Conservation (phyloP, 2,797 vertebrate species). For the Eutrigla gurnardus region DNA sequence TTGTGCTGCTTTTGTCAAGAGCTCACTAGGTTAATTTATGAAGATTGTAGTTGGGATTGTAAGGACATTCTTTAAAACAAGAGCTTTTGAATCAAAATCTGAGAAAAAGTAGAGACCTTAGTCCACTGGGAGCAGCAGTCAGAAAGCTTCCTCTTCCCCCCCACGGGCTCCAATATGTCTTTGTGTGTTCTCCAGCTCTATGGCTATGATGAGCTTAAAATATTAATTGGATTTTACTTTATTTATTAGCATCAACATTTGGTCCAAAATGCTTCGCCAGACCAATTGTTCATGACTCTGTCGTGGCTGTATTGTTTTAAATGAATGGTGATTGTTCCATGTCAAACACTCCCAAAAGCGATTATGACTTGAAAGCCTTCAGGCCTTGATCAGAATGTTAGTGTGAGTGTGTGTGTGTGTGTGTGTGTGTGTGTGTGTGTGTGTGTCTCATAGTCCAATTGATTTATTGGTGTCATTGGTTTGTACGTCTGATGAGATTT, state of each 20-base stretch:
- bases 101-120: conserved; percentile 71
- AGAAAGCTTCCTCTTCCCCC: conserved; percentile 67
- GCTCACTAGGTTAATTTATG: conserved; percentile 70
- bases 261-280: conserved; percentile 56
- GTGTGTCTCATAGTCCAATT: conserved; percentile 40
- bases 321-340: conserved; percentile 50
- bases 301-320: conserved; percentile 40
- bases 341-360: conserved; percentile 59
- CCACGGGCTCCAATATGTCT: conserved; percentile 81
- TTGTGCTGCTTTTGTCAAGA: conserved; percentile 58
- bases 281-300: conserved; percentile 54
- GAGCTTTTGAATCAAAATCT: conserved; percentile 77
- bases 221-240: conserved; percentile 83
- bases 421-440: not conserved
- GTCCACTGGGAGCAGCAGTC: conserved; percentile 73
- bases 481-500: conserved; percentile 69
- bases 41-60: conserved; percentile 66
- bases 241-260: conserved; percentile 80
- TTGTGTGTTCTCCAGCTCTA: conserved; percentile 80
- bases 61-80: conserved; percentile 74
- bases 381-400: conserved; percentile 50
- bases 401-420: not conserved
- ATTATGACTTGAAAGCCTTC: conserved; percentile 53
- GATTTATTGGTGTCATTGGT: conserved; percentile 61
- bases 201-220: conserved; percentile 80